These are phyloP conservation scores for Lasioglossum leucozonium DNA, from an alignment of 2,888 invertebrate species.

Conservation along the genomic window DNA sequence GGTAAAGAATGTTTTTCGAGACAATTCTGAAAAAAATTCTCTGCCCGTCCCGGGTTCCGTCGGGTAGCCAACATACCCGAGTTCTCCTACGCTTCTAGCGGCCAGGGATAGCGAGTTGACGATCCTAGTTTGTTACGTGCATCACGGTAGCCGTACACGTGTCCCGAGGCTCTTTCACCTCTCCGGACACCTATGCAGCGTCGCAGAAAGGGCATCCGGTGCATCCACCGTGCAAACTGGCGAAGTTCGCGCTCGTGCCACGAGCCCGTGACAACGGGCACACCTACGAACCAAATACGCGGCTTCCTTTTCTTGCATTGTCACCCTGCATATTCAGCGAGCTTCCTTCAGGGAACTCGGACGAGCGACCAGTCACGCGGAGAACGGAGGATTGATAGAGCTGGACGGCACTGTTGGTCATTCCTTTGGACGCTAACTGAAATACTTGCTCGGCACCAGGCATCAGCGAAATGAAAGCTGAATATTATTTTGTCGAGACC, in stretches of 20 bases:
- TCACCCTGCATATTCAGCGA: slow-evolving; percentile 75
- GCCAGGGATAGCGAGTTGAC: slow-evolving; percentile 41
- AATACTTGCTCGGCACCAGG: neutral
- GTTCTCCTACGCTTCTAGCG: slow-evolving; percentile 16
- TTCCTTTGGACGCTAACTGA: neutral
- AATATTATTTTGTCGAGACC: neutral
- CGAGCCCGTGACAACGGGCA: slow-evolving; percentile 73
- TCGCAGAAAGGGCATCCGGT: slow-evolving; percentile 65
- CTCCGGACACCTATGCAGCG: slow-evolving; percentile 55
- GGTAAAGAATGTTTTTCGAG: no score
- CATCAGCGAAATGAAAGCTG: neutral
- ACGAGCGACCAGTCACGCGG: slow-evolving; percentile 74
- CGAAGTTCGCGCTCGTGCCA: slow-evolving; percentile 74
- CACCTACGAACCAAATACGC: slow-evolving; percentile 74
- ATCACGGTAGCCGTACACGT: slow-evolving; percentile 57
- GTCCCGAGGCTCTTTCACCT: slow-evolving; percentile 53
- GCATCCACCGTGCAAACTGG: slow-evolving; percentile 69
- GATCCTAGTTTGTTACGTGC: slow-evolving; percentile 41
- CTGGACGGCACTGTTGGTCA: slow-evolving; percentile 7
- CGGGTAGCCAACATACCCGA: neutral
- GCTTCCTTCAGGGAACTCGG: slow-evolving; percentile 73
- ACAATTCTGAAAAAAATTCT: no score
- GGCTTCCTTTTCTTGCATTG: slow-evolving; percentile 53
- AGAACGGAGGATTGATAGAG: slow-evolving; percentile 14
- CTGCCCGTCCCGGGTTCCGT: no score